Percentiles rank a stretch among this genome's conserved stretches.
Evolutionary conservation across 2,113 vertebrate genomes (phyloP).

Genomic region (Actenoides hombroni): DNA sequence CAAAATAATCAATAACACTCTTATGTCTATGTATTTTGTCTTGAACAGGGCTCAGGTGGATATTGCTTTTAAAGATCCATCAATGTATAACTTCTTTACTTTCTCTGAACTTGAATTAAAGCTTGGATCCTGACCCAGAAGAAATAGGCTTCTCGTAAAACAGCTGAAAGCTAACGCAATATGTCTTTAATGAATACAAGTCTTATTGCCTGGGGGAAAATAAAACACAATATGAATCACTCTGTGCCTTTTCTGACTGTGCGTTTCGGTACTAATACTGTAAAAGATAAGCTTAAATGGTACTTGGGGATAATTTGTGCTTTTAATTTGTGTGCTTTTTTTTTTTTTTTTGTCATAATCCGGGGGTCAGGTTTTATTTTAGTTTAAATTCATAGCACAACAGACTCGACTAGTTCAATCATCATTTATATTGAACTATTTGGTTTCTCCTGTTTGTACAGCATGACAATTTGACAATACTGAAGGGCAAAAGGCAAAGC

Average conservation of each 20-base stretch:
- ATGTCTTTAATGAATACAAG: not conserved
- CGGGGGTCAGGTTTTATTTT: not conserved
- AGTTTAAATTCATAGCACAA: not conserved
- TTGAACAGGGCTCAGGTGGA: not conserved
- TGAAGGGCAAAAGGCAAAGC: not conserved
- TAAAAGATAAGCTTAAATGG: not conserved
- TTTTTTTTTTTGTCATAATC: not conserved
- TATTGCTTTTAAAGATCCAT: not conserved
- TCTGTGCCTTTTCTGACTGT: not conserved
- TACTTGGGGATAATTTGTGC: not conserved
- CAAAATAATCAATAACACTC: not conserved
- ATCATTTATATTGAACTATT: not conserved
- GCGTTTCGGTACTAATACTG: not conserved
- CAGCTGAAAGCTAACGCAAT: not conserved
- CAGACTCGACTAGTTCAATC: not conserved
- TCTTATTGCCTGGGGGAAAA: not conserved
- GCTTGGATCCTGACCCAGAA: not conserved
- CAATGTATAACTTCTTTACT: not conserved
- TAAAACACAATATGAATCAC: not conserved
- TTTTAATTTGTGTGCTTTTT: not conserved
- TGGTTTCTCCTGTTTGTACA: not conserved
- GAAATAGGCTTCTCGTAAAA: not conserved
- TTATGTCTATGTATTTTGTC: not conserved
- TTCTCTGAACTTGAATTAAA: not conserved
- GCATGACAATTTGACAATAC: not conserved